Base-by-base conservation (phyloP, 2,113 vertebrate genomes). In the Alces alces region DNA sequence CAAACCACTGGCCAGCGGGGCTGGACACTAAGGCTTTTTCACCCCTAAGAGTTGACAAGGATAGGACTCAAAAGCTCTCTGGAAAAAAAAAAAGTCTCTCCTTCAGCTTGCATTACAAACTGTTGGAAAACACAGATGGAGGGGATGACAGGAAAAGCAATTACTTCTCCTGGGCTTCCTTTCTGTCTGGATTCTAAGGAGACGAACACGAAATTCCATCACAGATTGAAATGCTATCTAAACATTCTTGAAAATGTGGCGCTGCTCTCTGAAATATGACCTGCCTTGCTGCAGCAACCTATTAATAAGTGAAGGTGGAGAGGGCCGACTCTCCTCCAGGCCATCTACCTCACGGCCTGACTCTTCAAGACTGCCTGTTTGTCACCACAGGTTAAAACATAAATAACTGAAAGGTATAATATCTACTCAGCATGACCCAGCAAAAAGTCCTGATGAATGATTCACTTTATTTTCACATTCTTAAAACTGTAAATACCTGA, bases 121-220 rank as follows among this genome's bases (percentile, higher is more conserved):
- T 92, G 47, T 47, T 89, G 89, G 14, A 92, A 98, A 97, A 96
- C 94, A 96, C 60, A 16, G 60, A 89, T 17, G 88, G 70, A 96
- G 91, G 86, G 27, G 88, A 83, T 64, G 93, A 93, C 93, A 98
- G 96, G 94, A 98, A 97, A 96, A 98, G 95, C 86, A 97, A 97
- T 96, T n/a, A 83, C 55, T 98, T 97, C 96, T 95, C 80, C 96
- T 96, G 85, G 55, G 88, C 43, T 98, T 98, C 80, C 95, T 97
- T 89, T 98, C 94, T 96, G 97, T 98, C 98, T 96, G 97, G 80
- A 89, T 93, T 98, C 92, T 96, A 91, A 92, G 52, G 83, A 96
- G 90, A 97, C 28, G 96, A 97, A 98, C 33, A 94, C 0, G 91
- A 97, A 97, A 97, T 89, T 97, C 73, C 92, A 97, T 28, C 87